Conservation (phyloP, 1,140 invertebrate genomes). For the Stenopsyche tienmushanensis region DNA sequence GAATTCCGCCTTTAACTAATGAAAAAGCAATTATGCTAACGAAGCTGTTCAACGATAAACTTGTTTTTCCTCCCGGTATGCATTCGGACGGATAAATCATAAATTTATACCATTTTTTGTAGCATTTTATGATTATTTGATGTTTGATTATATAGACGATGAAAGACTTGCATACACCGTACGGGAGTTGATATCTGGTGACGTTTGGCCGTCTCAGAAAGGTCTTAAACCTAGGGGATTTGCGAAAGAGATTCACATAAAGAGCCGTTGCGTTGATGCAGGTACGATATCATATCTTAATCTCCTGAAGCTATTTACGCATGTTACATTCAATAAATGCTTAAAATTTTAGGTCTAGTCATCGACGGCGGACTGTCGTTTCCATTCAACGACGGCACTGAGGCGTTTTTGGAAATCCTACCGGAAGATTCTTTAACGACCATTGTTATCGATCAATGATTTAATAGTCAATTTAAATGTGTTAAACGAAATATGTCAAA, state of each 20-base stretch:
- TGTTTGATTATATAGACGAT: conserved; percentile 59
- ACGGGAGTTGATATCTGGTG: conserved; percentile 84
- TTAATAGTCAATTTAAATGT: too few species aligned
- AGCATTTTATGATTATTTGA: not conserved
- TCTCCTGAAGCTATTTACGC: not conserved
- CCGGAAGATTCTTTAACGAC: conserved; percentile 87
- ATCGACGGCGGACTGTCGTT: conserved; percentile 96
- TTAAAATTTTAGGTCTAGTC: conserved; percentile 67
- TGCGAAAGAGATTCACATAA: conserved; percentile 70
- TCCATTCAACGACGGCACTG: conserved; percentile 91
- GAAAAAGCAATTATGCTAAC: conserved; percentile 68
- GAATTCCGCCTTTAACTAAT: conserved; percentile 50
- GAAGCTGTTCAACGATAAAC: conserved; percentile 76
- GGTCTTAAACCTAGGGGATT: conserved; percentile 67
- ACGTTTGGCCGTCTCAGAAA: conserved; percentile 72
- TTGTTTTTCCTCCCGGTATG: conserved; percentile 78
- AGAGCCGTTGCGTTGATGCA: conserved; percentile 92
- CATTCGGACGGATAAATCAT: conserved; percentile 16
- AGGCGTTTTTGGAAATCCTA: conserved; percentile 78
- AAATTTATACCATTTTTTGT: conserved; percentile 14
- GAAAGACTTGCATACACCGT: conserved; percentile 83
- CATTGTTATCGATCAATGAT: conserved; percentile 61
- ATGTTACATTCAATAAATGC: not conserved
- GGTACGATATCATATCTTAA: conserved; percentile 52
- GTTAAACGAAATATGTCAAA: not conserved